Evolutionary conservation across 2,113 vertebrate species (phyloP), one percentile per base, ranked within the genome.

Genomic region (Phodopus roborovskii): DNA sequence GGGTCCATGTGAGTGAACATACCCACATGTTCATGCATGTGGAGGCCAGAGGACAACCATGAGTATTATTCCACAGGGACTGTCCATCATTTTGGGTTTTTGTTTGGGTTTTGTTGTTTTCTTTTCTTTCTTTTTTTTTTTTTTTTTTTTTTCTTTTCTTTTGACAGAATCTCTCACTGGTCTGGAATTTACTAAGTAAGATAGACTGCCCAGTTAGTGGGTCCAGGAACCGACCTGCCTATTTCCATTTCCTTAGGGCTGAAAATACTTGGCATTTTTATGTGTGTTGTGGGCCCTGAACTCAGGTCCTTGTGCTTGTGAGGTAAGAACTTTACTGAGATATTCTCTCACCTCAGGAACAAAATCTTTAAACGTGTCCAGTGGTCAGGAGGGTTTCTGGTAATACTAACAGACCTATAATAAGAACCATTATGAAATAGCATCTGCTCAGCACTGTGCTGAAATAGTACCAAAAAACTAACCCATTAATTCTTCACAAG

Each of bases 401-500:
- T 73, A 88, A 83, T 10, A 79, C 17, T 48, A 42, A 26, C 1
- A 16, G 39, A 83, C 48, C 24, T 42, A 24, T 90, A 22, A 53
- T 66, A 75, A 66, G 7, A 53, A 42, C 1, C 28, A 77, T 50
- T 71, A 30, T 45, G 10, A 71, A 90, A 90, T 22, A 78, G 9
- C n/a, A 87, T 6, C 42, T 39, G 5, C n/a, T 87, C n/a, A 70
- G 83, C 56, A 48, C 64, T 94, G 4, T 90, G 74, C 36, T 75
- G 2, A 91, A 71, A 84, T 77, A 33, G 22, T 87, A 26, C 17
- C 66, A 84, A 50, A 62, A 84, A 84, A 87, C 87, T 56, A 66
- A 60, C 12, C 39, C 88, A 79, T 50, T 93, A 89, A 74, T 78
- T 92, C n/a, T 91, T 79, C n/a, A 88, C 15, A 70, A 62, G 10